Conservation (phyloP, 2,797 vertebrate genomes). For the Cygnus olor region DNA sequence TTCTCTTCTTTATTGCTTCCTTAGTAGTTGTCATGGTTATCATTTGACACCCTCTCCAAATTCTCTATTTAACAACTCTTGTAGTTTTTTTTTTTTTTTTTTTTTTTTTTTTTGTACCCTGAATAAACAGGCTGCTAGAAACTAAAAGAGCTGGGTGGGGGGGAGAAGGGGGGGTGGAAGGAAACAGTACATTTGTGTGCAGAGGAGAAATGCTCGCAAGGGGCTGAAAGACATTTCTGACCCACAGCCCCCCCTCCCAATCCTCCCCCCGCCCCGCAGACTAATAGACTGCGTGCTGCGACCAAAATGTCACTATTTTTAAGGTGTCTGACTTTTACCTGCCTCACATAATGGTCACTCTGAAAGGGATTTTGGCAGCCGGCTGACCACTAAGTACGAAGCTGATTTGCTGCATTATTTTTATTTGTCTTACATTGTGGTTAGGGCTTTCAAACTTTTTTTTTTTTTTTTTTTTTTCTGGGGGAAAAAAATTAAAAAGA, state of each 20-base stretch:
- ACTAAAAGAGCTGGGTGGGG: background rate
- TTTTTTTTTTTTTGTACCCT: background rate
- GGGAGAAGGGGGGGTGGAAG: background rate
- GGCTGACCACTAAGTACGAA: constrained; percentile 38
- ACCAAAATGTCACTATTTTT: constrained; percentile 47
- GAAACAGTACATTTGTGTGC: background rate
- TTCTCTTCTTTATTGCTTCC: constrained; percentile 50
- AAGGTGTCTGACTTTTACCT: constrained; percentile 60
- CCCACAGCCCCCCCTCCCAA: background rate
- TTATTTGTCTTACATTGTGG: constrained; percentile 25
- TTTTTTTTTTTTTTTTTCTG: too few relatives aligned
- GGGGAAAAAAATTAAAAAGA: background rate
- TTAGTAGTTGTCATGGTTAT: constrained; percentile 75
- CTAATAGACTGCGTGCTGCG: constrained; percentile 1
- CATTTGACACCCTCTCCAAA: constrained; percentile 40
- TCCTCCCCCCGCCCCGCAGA: background rate
- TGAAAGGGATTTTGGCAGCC: constrained; percentile 34
- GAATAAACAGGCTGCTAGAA: constrained; percentile 62
- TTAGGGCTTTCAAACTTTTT: constrained; percentile 6
- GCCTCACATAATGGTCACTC: constrained; percentile 39
- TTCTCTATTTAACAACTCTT: too few relatives aligned
- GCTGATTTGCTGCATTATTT: background rate
- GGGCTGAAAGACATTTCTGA: constrained; percentile 32
- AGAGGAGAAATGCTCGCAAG: constrained; percentile 13
- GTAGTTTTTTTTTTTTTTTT: too few relatives aligned